phyloP scores from a whole-genome alignment of 1,140 invertebrate genomes.

The Holcopasites calliopsidis region DNA sequence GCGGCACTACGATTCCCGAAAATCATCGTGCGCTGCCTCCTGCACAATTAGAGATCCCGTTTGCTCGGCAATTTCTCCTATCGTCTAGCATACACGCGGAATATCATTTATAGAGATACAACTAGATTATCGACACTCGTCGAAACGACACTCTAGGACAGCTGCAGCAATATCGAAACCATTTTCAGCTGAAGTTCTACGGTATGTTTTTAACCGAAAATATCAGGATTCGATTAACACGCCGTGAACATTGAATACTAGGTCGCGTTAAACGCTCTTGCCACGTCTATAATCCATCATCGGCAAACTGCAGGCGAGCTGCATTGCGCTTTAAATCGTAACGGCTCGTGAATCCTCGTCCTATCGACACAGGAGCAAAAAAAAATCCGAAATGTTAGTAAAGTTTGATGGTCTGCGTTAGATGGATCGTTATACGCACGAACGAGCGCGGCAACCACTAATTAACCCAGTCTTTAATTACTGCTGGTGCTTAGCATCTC shows the following conservation, averaged over 20 bases:
- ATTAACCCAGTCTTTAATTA: conserved; percentile 52
- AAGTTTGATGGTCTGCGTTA: conserved; percentile 30
- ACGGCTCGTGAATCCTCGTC: not conserved
- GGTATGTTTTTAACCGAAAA: not conserved
- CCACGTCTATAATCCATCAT: conserved; percentile 5
- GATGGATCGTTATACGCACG: conserved; percentile 16
- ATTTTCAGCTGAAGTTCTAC: too few species aligned
- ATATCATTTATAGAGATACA: too few species aligned
- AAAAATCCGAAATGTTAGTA: not conserved
- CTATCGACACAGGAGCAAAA: not conserved
- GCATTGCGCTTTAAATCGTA: not conserved
- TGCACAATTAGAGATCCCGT: conserved; percentile 7
- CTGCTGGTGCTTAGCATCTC: conserved; percentile 33
- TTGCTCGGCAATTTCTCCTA: not conserved
- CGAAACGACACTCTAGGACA: too few species aligned
- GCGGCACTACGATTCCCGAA: not conserved
- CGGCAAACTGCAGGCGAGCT: conserved; percentile 1
- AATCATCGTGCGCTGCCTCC: not conserved
- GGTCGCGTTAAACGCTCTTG: not conserved
- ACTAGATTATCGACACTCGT: too few species aligned
- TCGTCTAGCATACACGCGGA: not conserved
- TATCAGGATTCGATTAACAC: not conserved
- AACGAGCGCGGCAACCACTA: conserved; percentile 40
- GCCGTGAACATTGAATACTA: not conserved
- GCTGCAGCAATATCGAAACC: too few species aligned